phyloP scores from a whole-genome alignment of 2,888 invertebrate genomes.

The Catocala sponsa region DNA sequence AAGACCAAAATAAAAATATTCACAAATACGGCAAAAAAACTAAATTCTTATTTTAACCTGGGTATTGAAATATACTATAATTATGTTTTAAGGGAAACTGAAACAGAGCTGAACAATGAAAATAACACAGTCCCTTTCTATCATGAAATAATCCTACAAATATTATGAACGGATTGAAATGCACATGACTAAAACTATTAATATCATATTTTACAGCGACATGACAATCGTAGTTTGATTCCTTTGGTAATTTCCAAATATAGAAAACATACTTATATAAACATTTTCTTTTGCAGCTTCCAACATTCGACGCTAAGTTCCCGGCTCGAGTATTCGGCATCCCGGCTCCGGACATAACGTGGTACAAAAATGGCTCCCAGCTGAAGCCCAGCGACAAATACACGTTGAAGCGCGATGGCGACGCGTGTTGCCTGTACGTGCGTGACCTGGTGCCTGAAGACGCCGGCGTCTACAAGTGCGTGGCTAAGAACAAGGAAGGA shows the following conservation, averaged over 20 bases:
- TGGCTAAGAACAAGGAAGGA: constrained; percentile 94
- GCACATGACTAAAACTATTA: too few relatives aligned
- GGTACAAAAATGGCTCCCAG: constrained; percentile 95
- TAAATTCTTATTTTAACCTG: too few relatives aligned
- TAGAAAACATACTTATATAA: background rate
- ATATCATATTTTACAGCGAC: background rate
- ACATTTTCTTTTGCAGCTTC: constrained; percentile 81
- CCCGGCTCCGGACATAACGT: constrained; percentile 94
- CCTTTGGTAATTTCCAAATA: too few relatives aligned
- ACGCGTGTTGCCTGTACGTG: constrained; percentile 92
- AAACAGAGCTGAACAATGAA: too few relatives aligned
- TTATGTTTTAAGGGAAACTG: too few relatives aligned
- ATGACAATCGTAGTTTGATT: background rate
- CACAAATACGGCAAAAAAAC: too few relatives aligned
- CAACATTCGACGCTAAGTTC: constrained; percentile 94
- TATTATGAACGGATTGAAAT: too few relatives aligned
- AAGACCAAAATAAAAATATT: too few relatives aligned
- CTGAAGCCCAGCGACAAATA: constrained; percentile 92
- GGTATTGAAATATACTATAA: too few relatives aligned
- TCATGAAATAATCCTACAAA: too few relatives aligned
- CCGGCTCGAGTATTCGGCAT: constrained; percentile 93
- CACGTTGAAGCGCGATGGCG: constrained; percentile 92
- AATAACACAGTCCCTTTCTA: too few relatives aligned
- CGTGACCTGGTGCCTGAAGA: constrained; percentile 90
- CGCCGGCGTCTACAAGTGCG: constrained; percentile 92